phyloP scores from a whole-genome alignment of 1,140 invertebrate species.

The Eurytemora carolleeae region DNA sequence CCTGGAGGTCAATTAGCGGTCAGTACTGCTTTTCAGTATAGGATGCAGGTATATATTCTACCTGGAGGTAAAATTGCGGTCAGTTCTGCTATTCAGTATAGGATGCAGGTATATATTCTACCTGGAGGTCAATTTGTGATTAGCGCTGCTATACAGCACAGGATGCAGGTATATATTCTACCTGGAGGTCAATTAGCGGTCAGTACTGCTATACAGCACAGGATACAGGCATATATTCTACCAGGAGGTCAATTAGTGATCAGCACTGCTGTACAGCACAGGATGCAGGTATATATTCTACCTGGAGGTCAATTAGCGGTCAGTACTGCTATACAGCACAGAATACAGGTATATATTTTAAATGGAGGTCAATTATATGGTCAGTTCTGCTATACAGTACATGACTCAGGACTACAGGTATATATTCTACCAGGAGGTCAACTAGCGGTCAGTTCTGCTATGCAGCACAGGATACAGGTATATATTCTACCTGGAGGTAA shows the following conservation, averaged over 20 bases:
- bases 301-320: not conserved
- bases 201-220: not conserved
- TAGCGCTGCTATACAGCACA: not conserved
- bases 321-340: not conserved
- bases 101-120: not conserved
- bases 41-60: not conserved
- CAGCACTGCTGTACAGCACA: not conserved
- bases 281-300: not conserved
- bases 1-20: not conserved
- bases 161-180: not conserved
- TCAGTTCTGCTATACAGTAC: not conserved
- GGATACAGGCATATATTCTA: not conserved
- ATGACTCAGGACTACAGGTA: too few relatives aligned
- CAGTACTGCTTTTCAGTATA: not conserved
- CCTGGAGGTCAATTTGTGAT: not conserved
- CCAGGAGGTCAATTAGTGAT: not conserved
- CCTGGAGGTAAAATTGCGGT: not conserved
- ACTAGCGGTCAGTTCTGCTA: not conserved
- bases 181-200: not conserved
- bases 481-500: too few relatives aligned
- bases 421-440: not conserved
- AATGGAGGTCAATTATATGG: not conserved
- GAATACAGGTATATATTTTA: not conserved
- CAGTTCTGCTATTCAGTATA: not conserved
- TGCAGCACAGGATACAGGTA: not conserved